Percentiles rank a stretch among this genome's conserved stretches.
Conservation (phyloP, 30 jellyfish, hydroid and myxozoan species). For the Mastigias papua region DNA sequence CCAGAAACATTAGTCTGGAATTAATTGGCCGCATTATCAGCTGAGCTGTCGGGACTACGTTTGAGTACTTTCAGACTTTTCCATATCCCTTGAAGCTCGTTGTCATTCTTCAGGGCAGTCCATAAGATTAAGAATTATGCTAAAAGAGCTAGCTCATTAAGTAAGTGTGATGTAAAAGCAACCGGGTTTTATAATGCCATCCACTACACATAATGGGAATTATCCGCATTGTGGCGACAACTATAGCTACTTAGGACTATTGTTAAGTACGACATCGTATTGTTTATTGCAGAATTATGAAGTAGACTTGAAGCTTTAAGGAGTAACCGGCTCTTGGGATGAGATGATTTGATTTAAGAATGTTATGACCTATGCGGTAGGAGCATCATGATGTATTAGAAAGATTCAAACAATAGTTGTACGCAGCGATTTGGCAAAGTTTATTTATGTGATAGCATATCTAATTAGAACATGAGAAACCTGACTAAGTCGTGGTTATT, state of each 20-base stretch:
- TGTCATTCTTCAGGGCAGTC: too few species aligned
- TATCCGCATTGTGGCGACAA: neutral
- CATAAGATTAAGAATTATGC: too few species aligned
- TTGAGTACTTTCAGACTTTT: too few species aligned
- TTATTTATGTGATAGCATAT: neutral
- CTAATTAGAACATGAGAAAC: neutral
- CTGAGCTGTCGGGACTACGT: too few species aligned
- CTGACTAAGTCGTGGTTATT: neutral
- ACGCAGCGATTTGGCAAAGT: neutral
- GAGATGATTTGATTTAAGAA: neutral
- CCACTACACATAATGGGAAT: neutral
- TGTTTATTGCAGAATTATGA: neutral
- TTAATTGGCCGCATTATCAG: too few species aligned
- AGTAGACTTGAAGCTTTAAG: neutral
- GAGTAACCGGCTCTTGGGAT: neutral
- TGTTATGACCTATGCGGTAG: neutral
- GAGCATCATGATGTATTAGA: neutral
- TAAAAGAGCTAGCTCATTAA: too few species aligned
- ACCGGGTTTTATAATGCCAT: too few species aligned
- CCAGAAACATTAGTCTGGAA: too few species aligned
- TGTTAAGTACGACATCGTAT: neutral
- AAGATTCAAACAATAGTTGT: neutral
- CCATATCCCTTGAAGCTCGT: too few species aligned
- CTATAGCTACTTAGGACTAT: neutral
- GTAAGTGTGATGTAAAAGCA: too few species aligned